Evolutionary conservation across 2,113 vertebrate species (phyloP).

Genomic region (Heterotis niloticus): DNA sequence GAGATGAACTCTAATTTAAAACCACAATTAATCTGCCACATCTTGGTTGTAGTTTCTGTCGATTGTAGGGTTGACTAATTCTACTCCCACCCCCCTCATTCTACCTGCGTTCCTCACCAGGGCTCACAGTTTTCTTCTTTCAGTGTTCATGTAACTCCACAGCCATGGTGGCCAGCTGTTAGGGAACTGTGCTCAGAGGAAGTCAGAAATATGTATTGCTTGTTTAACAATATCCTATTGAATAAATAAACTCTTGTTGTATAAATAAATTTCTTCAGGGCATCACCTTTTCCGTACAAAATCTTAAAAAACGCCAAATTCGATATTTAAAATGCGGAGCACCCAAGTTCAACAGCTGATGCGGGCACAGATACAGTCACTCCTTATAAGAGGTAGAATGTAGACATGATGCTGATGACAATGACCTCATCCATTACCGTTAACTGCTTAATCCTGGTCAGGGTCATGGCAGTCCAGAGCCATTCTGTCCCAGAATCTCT

Average conservation of each 20-base stretch:
- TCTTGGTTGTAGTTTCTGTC: slow-evolving; percentile 2
- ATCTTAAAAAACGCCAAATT: no score
- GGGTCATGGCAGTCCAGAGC: no score
- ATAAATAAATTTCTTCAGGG: not conserved
- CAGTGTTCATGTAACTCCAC: slow-evolving; percentile 11
- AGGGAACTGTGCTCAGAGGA: not conserved
- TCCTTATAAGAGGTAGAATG: no score
- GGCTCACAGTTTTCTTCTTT: not conserved
- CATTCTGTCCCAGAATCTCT: no score
- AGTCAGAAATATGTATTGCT: slow-evolving; percentile 1
- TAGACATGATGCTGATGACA: no score
- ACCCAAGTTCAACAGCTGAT: no score
- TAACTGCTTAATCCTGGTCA: no score
- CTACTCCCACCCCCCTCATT: not conserved
- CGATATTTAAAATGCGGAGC: no score
- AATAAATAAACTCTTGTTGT: no score
- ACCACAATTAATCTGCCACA: not conserved
- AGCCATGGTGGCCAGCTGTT: not conserved
- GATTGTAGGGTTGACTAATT: not conserved
- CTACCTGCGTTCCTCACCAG: not conserved
- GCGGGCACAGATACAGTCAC: no score
- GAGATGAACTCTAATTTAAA: slow-evolving; percentile 8
- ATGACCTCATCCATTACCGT: no score
- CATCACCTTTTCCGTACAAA: not conserved
- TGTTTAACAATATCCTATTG: not conserved